Conservation (phyloP, 2,113 vertebrate genomes). For the Urocynchramus pylzowi region DNA sequence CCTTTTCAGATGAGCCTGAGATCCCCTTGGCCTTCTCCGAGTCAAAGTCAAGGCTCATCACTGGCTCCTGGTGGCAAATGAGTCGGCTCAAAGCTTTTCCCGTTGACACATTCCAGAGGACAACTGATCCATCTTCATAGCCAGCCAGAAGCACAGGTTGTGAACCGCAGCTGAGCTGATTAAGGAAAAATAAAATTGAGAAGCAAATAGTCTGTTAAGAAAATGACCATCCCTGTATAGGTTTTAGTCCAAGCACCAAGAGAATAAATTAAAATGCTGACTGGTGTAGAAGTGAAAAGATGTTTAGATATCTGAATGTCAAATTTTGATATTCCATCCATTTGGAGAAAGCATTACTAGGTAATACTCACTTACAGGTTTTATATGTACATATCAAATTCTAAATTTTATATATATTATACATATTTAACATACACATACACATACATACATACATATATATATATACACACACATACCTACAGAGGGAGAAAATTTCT, state of each 20-base stretch:
- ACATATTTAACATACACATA: background rate
- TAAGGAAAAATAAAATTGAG: background rate
- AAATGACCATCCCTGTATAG: background rate
- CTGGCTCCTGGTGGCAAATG: constrained; percentile 83
- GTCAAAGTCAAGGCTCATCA: constrained; percentile 95
- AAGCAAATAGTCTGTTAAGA: background rate
- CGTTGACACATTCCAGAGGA: constrained; percentile 87
- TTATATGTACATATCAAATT: background rate
- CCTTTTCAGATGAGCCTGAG: constrained; percentile 89
- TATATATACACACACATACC: rapidly evolving
- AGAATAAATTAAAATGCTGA: background rate
- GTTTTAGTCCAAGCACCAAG: background rate
- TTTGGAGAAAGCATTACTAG: background rate
- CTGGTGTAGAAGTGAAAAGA: background rate
- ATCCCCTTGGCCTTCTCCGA: constrained; percentile 77
- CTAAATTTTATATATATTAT: background rate
- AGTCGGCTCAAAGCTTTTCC: constrained; percentile 76
- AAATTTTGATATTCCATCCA: background rate
- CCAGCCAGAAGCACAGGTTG: constrained; percentile 85
- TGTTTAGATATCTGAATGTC: background rate
- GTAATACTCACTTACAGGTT: background rate
- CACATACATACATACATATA: background rate
- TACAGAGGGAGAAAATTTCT: background rate
- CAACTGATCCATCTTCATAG: constrained; percentile 90
- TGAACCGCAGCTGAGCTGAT: constrained; percentile 71